Evolutionary conservation across 2,888 invertebrate species (phyloP), one percentile per base, ranked within the genome.

Genomic region (Metopia argyrocephala): DNA sequence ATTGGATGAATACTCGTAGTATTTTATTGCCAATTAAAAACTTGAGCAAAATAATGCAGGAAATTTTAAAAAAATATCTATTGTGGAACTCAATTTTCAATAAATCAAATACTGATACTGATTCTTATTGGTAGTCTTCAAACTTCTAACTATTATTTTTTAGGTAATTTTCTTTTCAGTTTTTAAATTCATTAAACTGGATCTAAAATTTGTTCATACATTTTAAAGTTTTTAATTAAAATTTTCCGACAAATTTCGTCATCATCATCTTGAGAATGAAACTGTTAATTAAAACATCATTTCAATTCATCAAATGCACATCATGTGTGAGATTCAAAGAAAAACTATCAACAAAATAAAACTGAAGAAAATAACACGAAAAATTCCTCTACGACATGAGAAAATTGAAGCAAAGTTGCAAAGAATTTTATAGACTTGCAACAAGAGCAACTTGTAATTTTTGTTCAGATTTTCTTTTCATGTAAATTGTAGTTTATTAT

Each of bases 401-500:
- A 54, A 21, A 54, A 5, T 54, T 54, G 7, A 9, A 28, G 23
- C 23, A 56, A 6, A 5, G 2, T 27, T 25, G n/a, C 12, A 25
- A 38, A 52, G 64, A 50, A 64, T 64, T 48, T 64, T 28, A 5
- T 20, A 28, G 50, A 50, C 48, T 50, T 64, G 12, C 27, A 38
- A 38, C 52, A 54, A 21, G n/a, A 52, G 15, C 25, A 46, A 21
- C n/a, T 20, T 18, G 38, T n/a, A n/a, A 73, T 57, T 45, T 65
- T 73, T 28, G 48, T 48, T 28, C 7, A 65, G 38, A 48, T 50
- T 65, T 57, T 57, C 21, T 31, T 65, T 65, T 65, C 57, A 74
- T 65, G 74, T 57, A 74, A 65, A 65, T 65, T 65, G 65, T 50
- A 65, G 65, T 65, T 71, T 65, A 74, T 74, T 65, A 65, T 65